Evolutionary conservation across 2,113 vertebrate genomes (phyloP).

Genomic region (Myotis yumanensis): DNA sequence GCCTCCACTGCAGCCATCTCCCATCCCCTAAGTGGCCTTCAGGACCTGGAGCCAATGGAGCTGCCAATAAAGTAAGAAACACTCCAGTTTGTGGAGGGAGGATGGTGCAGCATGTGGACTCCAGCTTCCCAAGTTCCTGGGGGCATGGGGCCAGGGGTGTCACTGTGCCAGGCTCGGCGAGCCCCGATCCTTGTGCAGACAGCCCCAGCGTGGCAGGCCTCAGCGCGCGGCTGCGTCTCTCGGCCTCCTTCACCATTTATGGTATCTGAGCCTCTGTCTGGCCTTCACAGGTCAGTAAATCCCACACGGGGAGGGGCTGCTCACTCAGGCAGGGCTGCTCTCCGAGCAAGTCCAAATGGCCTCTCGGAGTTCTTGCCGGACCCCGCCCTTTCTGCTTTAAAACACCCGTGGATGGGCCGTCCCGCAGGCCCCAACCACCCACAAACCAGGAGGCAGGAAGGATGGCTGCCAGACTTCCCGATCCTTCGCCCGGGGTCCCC

Average conservation of each 20-base stretch:
- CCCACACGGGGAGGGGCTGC: slow-evolving; percentile 69
- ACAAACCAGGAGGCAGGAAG: background rate
- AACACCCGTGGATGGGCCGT: background rate
- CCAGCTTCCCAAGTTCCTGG: background rate
- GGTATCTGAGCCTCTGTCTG: slow-evolving; percentile 82
- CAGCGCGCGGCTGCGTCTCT: slow-evolving; percentile 40
- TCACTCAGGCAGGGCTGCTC: slow-evolving; percentile 70
- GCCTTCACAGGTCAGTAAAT: slow-evolving; percentile 75
- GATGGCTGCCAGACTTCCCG: background rate
- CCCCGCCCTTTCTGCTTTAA: background rate
- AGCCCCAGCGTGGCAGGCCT: slow-evolving; percentile 53
- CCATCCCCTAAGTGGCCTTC: background rate
- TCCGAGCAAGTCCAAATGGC: slow-evolving; percentile 43
- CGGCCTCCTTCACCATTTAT: slow-evolving; percentile 87
- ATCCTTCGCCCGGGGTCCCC: background rate
- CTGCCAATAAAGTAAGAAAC: slow-evolving; percentile 5
- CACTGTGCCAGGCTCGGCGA: slow-evolving; percentile 70
- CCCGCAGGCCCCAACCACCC: background rate
- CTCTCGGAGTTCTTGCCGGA: background rate
- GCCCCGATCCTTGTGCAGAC: background rate
- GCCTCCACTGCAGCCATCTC: too few relatives aligned
- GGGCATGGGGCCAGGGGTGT: slow-evolving; percentile 56
- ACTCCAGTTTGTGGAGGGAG: background rate
- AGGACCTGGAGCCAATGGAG: background rate
- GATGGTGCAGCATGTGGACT: background rate